Evolutionary conservation across 2,888 invertebrate species (phyloP).

Genomic region (Aporophyla lueneburgensis): DNA sequence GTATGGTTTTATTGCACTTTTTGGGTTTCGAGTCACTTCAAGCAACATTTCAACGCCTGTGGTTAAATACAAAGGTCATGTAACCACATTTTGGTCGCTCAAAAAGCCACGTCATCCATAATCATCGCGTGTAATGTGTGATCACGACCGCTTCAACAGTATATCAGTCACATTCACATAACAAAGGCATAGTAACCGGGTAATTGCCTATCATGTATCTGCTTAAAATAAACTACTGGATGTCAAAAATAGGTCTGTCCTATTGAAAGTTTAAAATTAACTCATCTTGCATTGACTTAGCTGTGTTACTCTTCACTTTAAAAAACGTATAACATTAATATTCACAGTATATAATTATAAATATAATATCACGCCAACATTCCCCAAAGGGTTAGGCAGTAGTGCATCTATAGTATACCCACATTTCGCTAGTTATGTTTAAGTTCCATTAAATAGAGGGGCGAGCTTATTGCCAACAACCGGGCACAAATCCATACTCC

Average conservation of each 20-base stretch:
- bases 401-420: not conserved
- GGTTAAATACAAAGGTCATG: slow-evolving; percentile 20
- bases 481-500: not conserved
- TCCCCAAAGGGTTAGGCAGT: not conserved
- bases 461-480: not conserved
- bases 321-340: not conserved
- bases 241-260: not conserved
- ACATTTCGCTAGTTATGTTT: not conserved
- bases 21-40: slow-evolving; percentile 2
- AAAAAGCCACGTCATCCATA: slow-evolving; percentile 23
- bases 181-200: not conserved
- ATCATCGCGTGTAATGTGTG: slow-evolving; percentile 30
- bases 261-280: slow-evolving; percentile 7
- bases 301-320: not conserved
- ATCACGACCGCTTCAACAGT: slow-evolving; percentile 9
- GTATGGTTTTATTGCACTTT: not conserved
- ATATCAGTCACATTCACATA: slow-evolving; percentile 7
- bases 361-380: not conserved
- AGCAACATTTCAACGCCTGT: slow-evolving; percentile 8
- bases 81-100: slow-evolving; percentile 27
- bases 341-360: not conserved
- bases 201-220: no score
- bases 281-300: not conserved
- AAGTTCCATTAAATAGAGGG: not conserved
- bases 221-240: not conserved